Percentiles rank a stretch among this genome's conserved stretches.
These are phyloP conservation scores for Drosophila nigricruria DNA, from an alignment of 2,888 invertebrate species.

Conservation along the genomic window DNA sequence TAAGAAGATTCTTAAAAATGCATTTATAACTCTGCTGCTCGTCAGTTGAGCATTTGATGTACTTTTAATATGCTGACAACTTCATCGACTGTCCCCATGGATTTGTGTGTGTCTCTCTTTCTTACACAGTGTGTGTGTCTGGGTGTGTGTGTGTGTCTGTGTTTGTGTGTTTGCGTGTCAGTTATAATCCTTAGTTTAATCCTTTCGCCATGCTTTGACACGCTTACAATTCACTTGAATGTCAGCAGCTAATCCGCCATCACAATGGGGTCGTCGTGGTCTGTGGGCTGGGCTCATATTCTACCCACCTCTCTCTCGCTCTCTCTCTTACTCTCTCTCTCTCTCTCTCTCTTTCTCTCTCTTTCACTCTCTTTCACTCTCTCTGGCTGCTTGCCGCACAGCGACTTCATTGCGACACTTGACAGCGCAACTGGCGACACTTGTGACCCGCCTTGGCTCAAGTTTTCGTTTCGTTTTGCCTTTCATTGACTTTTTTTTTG, in stretches of 20 bases:
- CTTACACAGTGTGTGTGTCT: slow-evolving; percentile 1
- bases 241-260: slow-evolving; percentile 76
- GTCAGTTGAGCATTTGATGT: slow-evolving; percentile 1
- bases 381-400: neutral
- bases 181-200: slow-evolving; percentile 75
- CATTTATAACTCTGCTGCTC: neutral
- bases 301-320: neutral
- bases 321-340: neutral
- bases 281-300: slow-evolving; percentile 24
- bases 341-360: neutral
- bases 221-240: slow-evolving; percentile 79
- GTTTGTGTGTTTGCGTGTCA: slow-evolving; percentile 31
- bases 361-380: neutral
- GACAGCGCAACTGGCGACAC: slow-evolving; percentile 62
- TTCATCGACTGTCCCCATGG: slow-evolving; percentile 25
- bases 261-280: slow-evolving; percentile 61
- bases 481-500: slow-evolving; percentile 38
- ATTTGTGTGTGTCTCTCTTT: neutral
- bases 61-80: slow-evolving; percentile 41
- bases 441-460: slow-evolving; percentile 74
- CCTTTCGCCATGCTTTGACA: slow-evolving; percentile 77
- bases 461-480: slow-evolving; percentile 66
- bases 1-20: neutral
- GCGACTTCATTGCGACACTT: slow-evolving; percentile 55
- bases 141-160: slow-evolving; percentile 2